Percentiles rank a stretch among this genome's conserved stretches.
phyloP scores from a whole-genome alignment of 2,797 vertebrate genomes.

The Hoplostethus atlanticus region DNA sequence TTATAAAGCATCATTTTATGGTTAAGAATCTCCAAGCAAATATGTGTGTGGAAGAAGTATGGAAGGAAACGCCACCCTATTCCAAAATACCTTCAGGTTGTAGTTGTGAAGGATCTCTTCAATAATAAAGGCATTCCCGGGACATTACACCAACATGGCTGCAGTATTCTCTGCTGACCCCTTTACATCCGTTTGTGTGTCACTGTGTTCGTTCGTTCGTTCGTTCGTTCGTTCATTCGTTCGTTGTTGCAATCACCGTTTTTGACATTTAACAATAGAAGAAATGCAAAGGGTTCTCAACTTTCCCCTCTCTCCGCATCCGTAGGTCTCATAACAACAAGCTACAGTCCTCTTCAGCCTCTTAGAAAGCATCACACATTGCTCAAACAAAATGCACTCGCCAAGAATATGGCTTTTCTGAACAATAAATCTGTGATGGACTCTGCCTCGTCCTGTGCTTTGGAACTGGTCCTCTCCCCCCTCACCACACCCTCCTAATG shows the following conservation, averaged over 20 bases:
- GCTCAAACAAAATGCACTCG: constrained; percentile 81
- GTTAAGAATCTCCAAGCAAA: constrained; percentile 16
- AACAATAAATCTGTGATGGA: constrained; percentile 80
- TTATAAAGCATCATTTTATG: constrained; percentile 75
- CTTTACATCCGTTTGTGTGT: constrained; percentile 55
- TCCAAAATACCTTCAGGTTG: constrained; percentile 43
- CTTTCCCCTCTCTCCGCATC: constrained; percentile 88
- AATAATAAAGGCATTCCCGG: constrained; percentile 69
- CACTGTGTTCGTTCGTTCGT: constrained; percentile 60
- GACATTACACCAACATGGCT: constrained; percentile 74
- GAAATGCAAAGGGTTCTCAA: constrained; percentile 86
- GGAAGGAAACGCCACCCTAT: constrained; percentile 6
- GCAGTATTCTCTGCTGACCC: constrained; percentile 45
- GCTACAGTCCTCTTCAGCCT: constrained; percentile 96
- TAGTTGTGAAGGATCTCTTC: constrained; percentile 32
- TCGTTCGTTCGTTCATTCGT: constrained; percentile 43
- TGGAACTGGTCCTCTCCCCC: constrained; percentile 41
- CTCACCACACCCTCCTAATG: too few relatives aligned
- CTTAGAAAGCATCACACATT: constrained; percentile 88
- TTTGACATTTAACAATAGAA: constrained; percentile 48
- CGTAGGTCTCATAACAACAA: constrained; percentile 99
- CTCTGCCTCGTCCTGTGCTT: constrained; percentile 53
- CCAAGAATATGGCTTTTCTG: constrained; percentile 81
- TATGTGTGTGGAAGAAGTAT: constrained; percentile 5
- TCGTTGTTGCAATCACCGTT: constrained; percentile 38